These are phyloP conservation scores for Atta colombica DNA, from an alignment of 1,140 invertebrate genomes.

Conservation along the genomic window DNA sequence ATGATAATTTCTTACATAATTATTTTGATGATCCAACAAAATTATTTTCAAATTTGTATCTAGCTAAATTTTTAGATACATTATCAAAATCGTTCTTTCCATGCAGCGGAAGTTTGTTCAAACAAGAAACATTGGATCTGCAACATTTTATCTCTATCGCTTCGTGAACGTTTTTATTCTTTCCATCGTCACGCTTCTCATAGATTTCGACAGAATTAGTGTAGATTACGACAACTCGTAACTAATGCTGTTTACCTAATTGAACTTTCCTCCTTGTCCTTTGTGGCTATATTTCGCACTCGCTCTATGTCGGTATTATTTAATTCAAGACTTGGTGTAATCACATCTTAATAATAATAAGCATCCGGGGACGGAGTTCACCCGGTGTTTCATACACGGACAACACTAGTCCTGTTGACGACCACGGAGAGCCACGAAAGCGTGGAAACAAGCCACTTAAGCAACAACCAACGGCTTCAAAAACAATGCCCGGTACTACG, in stretches of 20 bases:
- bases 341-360: not conserved
- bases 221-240: not conserved
- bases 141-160: not conserved
- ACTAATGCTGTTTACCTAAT: not conserved
- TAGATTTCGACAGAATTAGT: not conserved
- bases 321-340: constrained; percentile 20
- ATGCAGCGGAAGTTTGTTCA: not conserved
- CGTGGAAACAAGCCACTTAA: constrained; percentile 85
- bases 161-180: not conserved
- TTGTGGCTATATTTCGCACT: not conserved
- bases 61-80: too few species aligned
- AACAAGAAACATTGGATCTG: constrained; percentile 7
- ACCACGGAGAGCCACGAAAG: constrained; percentile 82
- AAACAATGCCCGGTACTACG: constrained; percentile 85
- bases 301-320: not conserved
- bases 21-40: too few species aligned
- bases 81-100: too few species aligned
- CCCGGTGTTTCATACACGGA: constrained; percentile 18
- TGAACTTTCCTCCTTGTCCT: not conserved
- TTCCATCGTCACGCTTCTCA: not conserved
- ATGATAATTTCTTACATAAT: too few species aligned
- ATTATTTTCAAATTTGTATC: too few species aligned
- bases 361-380: not conserved
- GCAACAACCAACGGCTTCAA: constrained; percentile 79
- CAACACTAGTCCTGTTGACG: constrained; percentile 21